These are phyloP conservation scores for Beroe forskalii DNA, from an alignment of 37 sponge, comb jelly and placozoan species.

Conservation along the genomic window DNA sequence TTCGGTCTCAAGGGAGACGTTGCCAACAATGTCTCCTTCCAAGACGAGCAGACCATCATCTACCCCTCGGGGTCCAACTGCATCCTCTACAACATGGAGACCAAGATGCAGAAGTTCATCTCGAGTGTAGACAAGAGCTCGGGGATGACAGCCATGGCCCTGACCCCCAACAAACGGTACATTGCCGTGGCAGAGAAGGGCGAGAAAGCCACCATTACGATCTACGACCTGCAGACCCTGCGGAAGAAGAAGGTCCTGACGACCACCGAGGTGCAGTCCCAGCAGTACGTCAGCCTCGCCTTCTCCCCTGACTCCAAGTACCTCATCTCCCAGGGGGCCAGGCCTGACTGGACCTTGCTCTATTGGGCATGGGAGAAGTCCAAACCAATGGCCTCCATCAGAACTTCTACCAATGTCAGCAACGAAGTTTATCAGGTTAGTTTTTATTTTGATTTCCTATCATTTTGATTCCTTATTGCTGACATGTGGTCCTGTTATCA, in stretches of 20 bases:
- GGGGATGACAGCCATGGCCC: conserved; percentile 78
- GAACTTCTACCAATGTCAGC: conserved; percentile 71
- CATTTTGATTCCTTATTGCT: neutral
- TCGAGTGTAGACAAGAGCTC: conserved; percentile 69
- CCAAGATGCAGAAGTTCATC: conserved; percentile 87
- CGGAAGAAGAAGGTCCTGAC: conserved; percentile 77
- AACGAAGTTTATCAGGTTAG: conserved; percentile 83
- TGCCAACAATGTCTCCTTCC: conserved; percentile 76
- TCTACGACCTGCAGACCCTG: conserved; percentile 83
- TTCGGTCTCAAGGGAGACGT: conserved; percentile 93
- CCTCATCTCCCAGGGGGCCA: conserved; percentile 76
- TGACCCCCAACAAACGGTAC: conserved; percentile 91
- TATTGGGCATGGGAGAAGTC: conserved; percentile 98
- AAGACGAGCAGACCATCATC: conserved; percentile 91
- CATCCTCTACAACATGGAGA: conserved; percentile 88
- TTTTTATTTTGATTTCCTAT: neutral
- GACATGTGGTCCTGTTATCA: neutral
- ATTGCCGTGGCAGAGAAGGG: conserved; percentile 91
- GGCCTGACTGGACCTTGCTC: conserved; percentile 75
- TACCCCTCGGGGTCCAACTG: conserved; percentile 88
- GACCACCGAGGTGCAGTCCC: conserved; percentile 67
- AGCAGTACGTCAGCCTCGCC: conserved; percentile 80
- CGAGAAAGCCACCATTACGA: conserved; percentile 79
- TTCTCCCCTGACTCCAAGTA: conserved; percentile 98
- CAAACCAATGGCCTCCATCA: conserved; percentile 82